Evolutionary conservation across 2,113 vertebrate species (phyloP), one percentile per base, ranked within the genome.

Genomic region (Rhabdomys dilectus): DNA sequence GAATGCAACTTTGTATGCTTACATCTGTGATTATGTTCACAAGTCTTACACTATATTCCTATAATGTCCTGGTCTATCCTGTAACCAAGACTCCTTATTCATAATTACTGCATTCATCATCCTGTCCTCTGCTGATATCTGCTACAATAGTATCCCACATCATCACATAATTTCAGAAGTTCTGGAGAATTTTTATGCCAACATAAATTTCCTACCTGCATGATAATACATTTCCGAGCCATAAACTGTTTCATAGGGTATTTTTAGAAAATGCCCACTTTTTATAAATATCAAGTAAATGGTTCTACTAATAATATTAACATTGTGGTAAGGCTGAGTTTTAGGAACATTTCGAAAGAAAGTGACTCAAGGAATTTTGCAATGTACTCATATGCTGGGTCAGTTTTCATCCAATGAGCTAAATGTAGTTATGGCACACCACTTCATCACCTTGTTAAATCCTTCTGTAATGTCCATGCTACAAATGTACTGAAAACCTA

Each of bases 321-420:
- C 26, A 2, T 62, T 31, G 56, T 66, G 3, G 51, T 95, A 60
- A 94, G 88, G 73, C 21, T 42, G 13, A 58, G 11, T 4, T 92
- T 68, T 81, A 39, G 48, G 29, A 86, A 77, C 15, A 93, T 21
- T 93, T 91, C 26, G 68, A 85, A 93, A 62, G 51, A 70, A 96
- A 96, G 91, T 81, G 76, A 92, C 88, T 72, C 9, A 64, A 88
- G 51, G n/a, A 85, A 92, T 92, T 90, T 94, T 82, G 39, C n/a
- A 64, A 90, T 36, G 4, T 73, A 12, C 2, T 19, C 45, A 94
- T 87, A 26, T 89, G 42, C 68, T 58, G 62, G 39, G 93, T 17
- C 64, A 93, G 11, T 91, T 95, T 96, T 91, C 12, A 81, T 92
- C 97, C 81, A 96, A 85, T 93, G 48, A 87, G 39, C 62, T 97